Evolutionary conservation across 2,797 vertebrate species (phyloP), one percentile per base, ranked within the genome.

Genomic region (Anas bernieri): DNA sequence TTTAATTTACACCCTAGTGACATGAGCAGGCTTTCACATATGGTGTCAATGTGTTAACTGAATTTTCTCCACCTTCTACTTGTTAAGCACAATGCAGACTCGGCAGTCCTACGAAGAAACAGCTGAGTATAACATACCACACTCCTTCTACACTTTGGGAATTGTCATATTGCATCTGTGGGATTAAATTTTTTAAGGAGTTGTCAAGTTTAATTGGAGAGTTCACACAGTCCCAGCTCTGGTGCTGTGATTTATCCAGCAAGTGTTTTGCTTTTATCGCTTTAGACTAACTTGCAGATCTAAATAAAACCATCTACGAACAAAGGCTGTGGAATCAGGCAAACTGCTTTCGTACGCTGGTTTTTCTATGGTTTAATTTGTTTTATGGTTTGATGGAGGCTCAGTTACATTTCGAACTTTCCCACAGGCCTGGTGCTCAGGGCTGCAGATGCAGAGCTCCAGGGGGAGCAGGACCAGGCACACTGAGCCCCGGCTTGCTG

Each of bases 141-240:
- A 33, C 59, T 76, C 83, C 35, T 17, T 74, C 88, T 48, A 41
- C 86, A 14, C 94, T 81, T 67, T 14, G 94, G 94, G 93, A 75
- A 94, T 86, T 95, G 94, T 89, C 95, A 78, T 22, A 7, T 30
- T 80, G 93, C 89, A 83, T 95, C 96, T 91, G 86, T 22, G 88
- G 97, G 93, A 96, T 74, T 90, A n/a, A 68, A 86, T 76, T 30
- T 92, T 95, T 91, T 92, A 95, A 96, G 95, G 81, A 94, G 80
- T 82, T 98, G 97, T 97, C 97, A 94, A 37, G 91, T 98, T 97
- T 97, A 97, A 97, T 93, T 97, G 97, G 96, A 20, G 67, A 96
- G 92, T 92, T 97, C 96, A 90, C 94, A 95, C 80, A 83, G 83
- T 73, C 97, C 95, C 95, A 77, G 88, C 94, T 94, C 97, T 87